Conservation (phyloP, 1,140 invertebrate genomes). For the Kradibia gibbosae region DNA sequence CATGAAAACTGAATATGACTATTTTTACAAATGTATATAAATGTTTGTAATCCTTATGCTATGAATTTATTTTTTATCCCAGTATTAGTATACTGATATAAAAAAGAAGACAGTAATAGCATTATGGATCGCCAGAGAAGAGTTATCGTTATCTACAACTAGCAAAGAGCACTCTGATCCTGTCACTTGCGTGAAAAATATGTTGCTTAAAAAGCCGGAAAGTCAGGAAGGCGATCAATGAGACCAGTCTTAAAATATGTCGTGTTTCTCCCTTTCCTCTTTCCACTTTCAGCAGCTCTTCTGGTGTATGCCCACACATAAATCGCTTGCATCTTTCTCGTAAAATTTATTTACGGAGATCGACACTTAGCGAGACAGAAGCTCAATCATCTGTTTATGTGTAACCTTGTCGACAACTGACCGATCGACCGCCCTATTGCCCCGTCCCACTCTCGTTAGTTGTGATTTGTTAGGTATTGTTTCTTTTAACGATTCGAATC, state of each 20-base stretch:
- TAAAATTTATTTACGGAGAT: constrained; percentile 35
- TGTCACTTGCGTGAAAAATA: not conserved
- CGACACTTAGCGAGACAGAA: not conserved
- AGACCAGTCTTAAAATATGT: constrained; percentile 3
- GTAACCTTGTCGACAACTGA: not conserved
- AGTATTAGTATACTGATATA: too few species aligned
- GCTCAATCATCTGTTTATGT: not conserved
- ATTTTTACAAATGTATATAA: too few species aligned
- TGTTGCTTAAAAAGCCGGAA: not conserved
- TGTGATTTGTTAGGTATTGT: constrained; percentile 43
- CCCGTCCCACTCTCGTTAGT: constrained; percentile 12
- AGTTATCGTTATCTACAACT: not conserved
- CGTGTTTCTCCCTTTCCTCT: not conserved
- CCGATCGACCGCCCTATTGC: not conserved
- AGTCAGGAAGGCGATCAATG: not conserved
- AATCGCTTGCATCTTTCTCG: not conserved
- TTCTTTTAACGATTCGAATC: constrained; percentile 24
- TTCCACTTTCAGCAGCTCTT: too few species aligned
- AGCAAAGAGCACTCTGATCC: too few species aligned
- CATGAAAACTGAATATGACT: too few species aligned
- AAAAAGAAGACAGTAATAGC: not conserved
- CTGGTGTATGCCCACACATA: not conserved
- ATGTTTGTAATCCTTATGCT: too few species aligned
- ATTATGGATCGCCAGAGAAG: not conserved
- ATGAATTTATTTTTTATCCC: too few species aligned